Evolutionary conservation across 2,888 invertebrate genomes (phyloP), one percentile per base, ranked within the genome.

Genomic region (Eristalis intricaria): DNA sequence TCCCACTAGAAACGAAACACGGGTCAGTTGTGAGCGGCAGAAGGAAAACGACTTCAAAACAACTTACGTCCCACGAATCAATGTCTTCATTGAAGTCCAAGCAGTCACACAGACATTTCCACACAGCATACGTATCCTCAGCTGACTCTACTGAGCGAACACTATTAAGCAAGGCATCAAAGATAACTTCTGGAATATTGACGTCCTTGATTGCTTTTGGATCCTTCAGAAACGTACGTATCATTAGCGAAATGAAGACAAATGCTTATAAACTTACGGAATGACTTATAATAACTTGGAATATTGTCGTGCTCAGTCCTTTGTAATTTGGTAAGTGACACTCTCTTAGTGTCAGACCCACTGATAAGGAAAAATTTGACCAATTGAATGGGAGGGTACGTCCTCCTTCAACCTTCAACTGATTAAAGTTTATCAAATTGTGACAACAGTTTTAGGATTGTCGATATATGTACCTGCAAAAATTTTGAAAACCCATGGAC

Each of bases 121-220:
- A 93, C 29, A 91, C 89, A 3, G 89, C 76, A 2, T 69, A 64
- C 2, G 90, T 90, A 13, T 89, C 89, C 2, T 88, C 81, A 2
- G 89, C 88, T 2, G 90, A 87, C 0, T 91, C 90, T 88, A 90
- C 88, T 29, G 89, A 90, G 61, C 90, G 89, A 15, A 91, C 88
- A 86, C 91, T 91, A 35, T 90, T 90, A 0, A 90, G 90, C 1
- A 91, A 90, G 77, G 90, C 89, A 64, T 92, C 91, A 68, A 91
- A 93, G 13, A 93, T 91, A 0, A 93, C 92, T 10, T 90, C 89
- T 22, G 93, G 91, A 23, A 93, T 90, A 74, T 93, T 93, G 1
- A 91, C 79, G 10, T 90, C 84, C 32, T 90, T 89, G 22, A 93
- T 89, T 73, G 91, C 90, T 11, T 66, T 79, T 10, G 87, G 40